Percentiles rank a stretch among this genome's conserved stretches.
Conservation (phyloP, 2,888 invertebrate genomes). For the Acleris emargana region DNA sequence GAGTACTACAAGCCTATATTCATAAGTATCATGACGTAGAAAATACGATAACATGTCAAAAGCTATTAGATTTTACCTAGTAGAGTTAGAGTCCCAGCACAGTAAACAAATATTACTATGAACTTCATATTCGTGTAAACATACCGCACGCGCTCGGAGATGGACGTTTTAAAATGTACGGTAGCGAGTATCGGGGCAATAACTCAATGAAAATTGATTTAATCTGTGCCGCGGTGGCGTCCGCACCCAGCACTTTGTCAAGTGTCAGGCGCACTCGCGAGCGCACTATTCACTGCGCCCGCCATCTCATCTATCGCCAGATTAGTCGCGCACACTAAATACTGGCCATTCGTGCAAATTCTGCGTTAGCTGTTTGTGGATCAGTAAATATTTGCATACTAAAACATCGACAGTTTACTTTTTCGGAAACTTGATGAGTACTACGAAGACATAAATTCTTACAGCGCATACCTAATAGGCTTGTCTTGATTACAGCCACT, state of each 20-base stretch:
- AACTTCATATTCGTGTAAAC: conserved; percentile 22
- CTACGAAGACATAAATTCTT: too few relatives aligned
- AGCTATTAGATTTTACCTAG: too few relatives aligned
- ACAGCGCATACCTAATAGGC: too few relatives aligned
- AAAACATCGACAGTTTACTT: too few relatives aligned
- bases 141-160: conserved; percentile 18
- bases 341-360: conserved; percentile 27
- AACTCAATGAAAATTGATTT: conserved; percentile 56
- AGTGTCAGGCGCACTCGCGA: conserved; percentile 64
- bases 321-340: conserved; percentile 49
- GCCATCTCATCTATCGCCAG: conserved; percentile 61
- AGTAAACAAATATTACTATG: background rate
- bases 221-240: conserved; percentile 56
- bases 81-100: too few relatives aligned
- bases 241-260: conserved; percentile 72
- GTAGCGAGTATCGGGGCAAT: conserved; percentile 38
- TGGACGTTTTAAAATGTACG: conserved; percentile 38
- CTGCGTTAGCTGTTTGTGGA: conserved; percentile 8
- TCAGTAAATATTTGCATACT: background rate
- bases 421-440: too few relatives aligned
- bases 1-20: too few relatives aligned
- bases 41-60: too few relatives aligned
- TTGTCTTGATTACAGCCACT: too few relatives aligned
- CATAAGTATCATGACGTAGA: too few relatives aligned
- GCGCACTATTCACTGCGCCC: conserved; percentile 59